Base-by-base conservation (phyloP, 92 coral and sea anemone species). In the Diadumene lineata region DNA sequence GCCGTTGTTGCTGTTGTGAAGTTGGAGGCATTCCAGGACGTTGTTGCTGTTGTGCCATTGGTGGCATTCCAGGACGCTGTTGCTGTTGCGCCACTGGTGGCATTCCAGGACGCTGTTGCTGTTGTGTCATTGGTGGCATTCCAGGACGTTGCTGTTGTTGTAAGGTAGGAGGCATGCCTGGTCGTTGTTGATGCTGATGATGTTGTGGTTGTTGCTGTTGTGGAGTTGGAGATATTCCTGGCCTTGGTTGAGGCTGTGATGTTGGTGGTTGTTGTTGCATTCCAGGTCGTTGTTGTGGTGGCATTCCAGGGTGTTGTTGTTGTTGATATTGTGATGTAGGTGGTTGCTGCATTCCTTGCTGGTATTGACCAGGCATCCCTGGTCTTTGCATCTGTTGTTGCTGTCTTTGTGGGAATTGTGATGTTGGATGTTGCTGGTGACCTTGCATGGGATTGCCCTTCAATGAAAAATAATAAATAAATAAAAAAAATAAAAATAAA, bases 321-420 rank as follows among this genome's bases (percentile, higher is more conserved):
- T n/a, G 33, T 25, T 82, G 82, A 13, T 33, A 10, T 21, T 71
- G 81, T 19, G 68, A 66, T 44, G 61, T 67, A 17, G 55, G 56
- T 1, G 76, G 68, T 28, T 43, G 48, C 19, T 62, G 68, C 68
- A 62, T 62, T 4, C 44, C 34, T 21, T 30, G 60, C 26, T 80
- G 78, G 23, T 58, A 60, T 33, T 76, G 84, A 8, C 75, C 56
- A 16, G 79, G 88, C 34, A 69, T 43, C 6, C 88, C 88, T 63
- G 69, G 88, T 64, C 73, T 68, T 34, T 57, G 83, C n/a, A 17
- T 11, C 1, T 32, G 75, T 23, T 74, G 85, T 1, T 7, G 31
- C 13, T 65, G 82, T 33, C 78, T 76, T 13, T 58, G 81, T 16
- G 43, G 82, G 21, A 57, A 60, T 1, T 74, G 88, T 24, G 29